A percentile compares a stretch with the other conserved stretches of the same genome.
These are phyloP conservation scores for Bufotes viridis DNA, from an alignment of 2,797 vertebrate species.

Conservation along the genomic window DNA sequence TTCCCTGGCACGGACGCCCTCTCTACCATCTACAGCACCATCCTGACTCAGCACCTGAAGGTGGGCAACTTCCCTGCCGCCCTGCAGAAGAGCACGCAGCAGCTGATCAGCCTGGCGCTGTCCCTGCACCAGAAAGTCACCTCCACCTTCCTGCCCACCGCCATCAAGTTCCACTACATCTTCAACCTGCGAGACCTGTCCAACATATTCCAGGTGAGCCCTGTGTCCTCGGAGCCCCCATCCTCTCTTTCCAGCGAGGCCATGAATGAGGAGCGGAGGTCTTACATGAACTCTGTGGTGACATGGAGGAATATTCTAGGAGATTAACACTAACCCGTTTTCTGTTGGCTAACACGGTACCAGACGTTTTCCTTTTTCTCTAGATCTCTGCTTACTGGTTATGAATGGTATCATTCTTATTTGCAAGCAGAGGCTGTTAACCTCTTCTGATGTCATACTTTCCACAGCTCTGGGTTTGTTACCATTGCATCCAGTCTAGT, in stretches of 20 bases:
- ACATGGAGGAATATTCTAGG: too few relatives aligned
- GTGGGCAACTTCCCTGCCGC: conserved; percentile 74
- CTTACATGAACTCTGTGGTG: too few relatives aligned
- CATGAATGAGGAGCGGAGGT: too few relatives aligned
- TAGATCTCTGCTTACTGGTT: not conserved
- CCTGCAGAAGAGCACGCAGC: conserved; percentile 79
- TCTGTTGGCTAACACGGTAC: too few relatives aligned
- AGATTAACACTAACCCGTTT: too few relatives aligned
- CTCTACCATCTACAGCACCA: conserved; percentile 89
- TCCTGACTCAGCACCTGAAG: conserved; percentile 84
- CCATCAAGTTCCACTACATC: conserved; percentile 94
- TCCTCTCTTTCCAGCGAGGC: not conserved
- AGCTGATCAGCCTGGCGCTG: conserved; percentile 83
- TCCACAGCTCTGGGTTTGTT: not conserved
- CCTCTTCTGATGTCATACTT: not conserved
- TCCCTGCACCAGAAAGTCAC: conserved; percentile 83
- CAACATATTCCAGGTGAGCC: conserved; percentile 92
- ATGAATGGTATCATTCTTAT: not conserved
- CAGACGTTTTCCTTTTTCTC: too few relatives aligned
- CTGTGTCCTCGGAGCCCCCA: not conserved
- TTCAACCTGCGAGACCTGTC: conserved; percentile 96
- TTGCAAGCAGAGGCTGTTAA: too few relatives aligned
- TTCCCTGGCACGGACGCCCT: conserved; percentile 87
- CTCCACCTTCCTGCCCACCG: conserved; percentile 88
- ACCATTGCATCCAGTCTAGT: not conserved